A percentile compares a stretch with the other conserved stretches of the same genome.
phyloP scores from a whole-genome alignment of 2,888 invertebrate species.

The Tetropium fuscum region DNA sequence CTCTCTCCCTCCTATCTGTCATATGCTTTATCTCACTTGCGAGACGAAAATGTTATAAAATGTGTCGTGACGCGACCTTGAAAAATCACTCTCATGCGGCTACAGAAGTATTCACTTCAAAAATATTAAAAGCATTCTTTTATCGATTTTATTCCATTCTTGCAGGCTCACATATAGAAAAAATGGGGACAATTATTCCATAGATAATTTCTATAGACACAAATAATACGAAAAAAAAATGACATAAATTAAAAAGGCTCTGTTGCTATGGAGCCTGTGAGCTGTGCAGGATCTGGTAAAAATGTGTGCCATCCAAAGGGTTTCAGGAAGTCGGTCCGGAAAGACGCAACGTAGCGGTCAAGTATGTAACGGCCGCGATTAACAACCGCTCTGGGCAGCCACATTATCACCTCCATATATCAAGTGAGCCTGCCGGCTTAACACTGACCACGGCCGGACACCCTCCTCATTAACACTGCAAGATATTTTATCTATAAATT shows the following conservation, averaged over 20 bases:
- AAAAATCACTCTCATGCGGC: too few species aligned
- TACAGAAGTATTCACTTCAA: too few species aligned
- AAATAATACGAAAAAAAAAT: too few species aligned
- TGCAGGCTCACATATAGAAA: too few species aligned
- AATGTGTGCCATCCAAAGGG: background rate
- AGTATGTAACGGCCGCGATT: conserved; percentile 31
- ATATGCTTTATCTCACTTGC: too few species aligned
- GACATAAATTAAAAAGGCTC: conserved; percentile 2
- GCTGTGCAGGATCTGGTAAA: background rate
- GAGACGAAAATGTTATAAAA: too few species aligned
- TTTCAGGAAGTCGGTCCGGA: conserved; percentile 23
- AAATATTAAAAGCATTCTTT: too few species aligned
- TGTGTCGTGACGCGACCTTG: too few species aligned
- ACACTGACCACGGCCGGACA: conserved; percentile 17
- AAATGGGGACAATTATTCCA: too few species aligned
- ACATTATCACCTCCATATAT: conserved; percentile 37
- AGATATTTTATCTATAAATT: conserved; percentile 16
- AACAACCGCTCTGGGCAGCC: conserved; percentile 32
- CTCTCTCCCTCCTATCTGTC: too few species aligned
- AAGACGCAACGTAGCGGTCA: conserved; percentile 28
- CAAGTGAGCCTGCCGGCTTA: conserved; percentile 23
- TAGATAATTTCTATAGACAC: too few species aligned
- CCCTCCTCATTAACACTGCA: conserved; percentile 27
- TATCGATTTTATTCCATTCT: background rate
- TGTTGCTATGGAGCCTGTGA: background rate